Percentiles rank a stretch among this genome's conserved stretches.
These are phyloP conservation scores for Ophioninae sp. DNA, from an alignment of 2,888 invertebrate species.

Conservation along the genomic window DNA sequence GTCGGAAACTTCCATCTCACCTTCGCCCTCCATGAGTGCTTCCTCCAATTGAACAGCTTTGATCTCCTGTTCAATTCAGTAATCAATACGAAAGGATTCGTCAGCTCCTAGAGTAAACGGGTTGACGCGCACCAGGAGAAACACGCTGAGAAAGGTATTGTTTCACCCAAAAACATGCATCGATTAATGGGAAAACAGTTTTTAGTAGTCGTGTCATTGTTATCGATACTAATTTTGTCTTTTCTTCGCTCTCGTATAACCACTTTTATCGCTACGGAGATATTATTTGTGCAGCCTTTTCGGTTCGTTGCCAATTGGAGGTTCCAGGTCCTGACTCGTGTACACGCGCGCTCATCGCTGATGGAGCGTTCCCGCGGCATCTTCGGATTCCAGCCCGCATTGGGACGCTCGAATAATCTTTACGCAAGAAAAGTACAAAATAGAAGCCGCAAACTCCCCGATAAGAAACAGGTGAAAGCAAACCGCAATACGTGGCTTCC, in stretches of 20 bases:
- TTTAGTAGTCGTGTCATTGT: slow-evolving; percentile 16
- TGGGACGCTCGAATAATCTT: slow-evolving; percentile 29
- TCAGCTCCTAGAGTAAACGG: slow-evolving; percentile 8
- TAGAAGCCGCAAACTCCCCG: slow-evolving; percentile 42
- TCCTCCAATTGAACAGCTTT: slow-evolving; percentile 86
- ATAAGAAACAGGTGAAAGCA: slow-evolving; percentile 6
- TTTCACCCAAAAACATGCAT: slow-evolving; percentile 47
- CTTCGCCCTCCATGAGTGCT: slow-evolving; percentile 86
- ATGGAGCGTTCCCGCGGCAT: slow-evolving; percentile 1
- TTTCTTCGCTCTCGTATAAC: neutral
- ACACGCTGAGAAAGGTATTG: slow-evolving; percentile 43
- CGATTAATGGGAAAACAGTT: slow-evolving; percentile 15
- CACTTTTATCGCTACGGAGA: neutral
- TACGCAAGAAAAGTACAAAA: neutral
- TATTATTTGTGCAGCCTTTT: neutral
- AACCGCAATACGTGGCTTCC: slow-evolving; percentile 25
- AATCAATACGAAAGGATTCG: slow-evolving; percentile 16
- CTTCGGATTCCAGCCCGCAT: slow-evolving; percentile 23
- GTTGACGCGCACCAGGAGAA: slow-evolving; percentile 23
- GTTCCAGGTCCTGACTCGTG: slow-evolving; percentile 10
- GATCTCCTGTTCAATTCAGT: slow-evolving; percentile 84
- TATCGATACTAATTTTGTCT: neutral
- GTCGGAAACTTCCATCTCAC: slow-evolving; percentile 94
- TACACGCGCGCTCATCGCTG: slow-evolving; percentile 23
- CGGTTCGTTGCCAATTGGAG: slow-evolving; percentile 16